phyloP scores from a whole-genome alignment of 2,113 vertebrate species.

The Corythornis cristatus region DNA sequence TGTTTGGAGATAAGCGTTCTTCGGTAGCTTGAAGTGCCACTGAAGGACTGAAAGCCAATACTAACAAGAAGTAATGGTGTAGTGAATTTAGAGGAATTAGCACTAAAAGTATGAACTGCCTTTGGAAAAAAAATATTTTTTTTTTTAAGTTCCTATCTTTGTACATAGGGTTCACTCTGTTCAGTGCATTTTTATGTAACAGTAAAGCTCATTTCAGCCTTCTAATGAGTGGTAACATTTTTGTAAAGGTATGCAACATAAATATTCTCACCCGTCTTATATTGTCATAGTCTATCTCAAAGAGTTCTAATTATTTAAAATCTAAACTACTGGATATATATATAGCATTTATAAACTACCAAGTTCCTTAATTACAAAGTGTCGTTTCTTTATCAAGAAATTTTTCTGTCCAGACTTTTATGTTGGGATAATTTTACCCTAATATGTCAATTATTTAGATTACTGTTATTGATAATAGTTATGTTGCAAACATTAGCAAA shows the following conservation, averaged over 20 bases:
- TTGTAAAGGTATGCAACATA: background rate
- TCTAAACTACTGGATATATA: background rate
- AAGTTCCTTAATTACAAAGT: background rate
- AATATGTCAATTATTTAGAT: background rate
- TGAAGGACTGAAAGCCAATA: background rate
- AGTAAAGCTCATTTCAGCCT: background rate
- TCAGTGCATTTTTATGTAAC: background rate
- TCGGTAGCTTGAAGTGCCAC: background rate
- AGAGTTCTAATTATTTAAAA: background rate
- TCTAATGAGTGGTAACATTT: background rate
- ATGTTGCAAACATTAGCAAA: background rate
- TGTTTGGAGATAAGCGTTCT: background rate
- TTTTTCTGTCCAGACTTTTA: background rate
- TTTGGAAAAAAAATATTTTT: background rate
- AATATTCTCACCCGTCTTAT: background rate
- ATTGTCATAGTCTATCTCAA: background rate
- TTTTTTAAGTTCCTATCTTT: background rate
- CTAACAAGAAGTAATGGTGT: background rate
- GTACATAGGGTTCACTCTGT: background rate
- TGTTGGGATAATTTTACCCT: background rate
- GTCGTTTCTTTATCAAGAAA: background rate
- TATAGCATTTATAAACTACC: background rate
- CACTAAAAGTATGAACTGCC: background rate
- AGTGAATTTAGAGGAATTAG: background rate
- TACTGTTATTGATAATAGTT: background rate